Percentiles rank a stretch among this genome's conserved stretches.
phyloP scores from a whole-genome alignment of 2,888 invertebrate genomes.

The Rhingia rostrata region DNA sequence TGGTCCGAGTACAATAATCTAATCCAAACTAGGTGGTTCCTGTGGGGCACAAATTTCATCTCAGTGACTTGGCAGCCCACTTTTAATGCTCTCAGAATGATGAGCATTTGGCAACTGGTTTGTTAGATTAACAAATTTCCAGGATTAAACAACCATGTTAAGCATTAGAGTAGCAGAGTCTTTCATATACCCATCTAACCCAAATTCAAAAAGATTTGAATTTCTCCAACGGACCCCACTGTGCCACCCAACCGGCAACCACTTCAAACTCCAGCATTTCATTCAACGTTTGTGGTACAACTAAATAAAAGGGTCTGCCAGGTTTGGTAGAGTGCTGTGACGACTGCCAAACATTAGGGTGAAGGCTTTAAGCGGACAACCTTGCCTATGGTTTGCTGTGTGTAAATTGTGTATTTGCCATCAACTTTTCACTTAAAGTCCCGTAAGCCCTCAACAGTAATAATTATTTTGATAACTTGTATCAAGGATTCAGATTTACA shows the following conservation, averaged over 20 bases:
- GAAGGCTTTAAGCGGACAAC: slow-evolving; percentile 18
- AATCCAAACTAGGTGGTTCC: no score
- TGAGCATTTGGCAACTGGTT: no score
- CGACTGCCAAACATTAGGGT: not conserved
- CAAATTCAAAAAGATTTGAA: not conserved
- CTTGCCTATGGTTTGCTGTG: slow-evolving; percentile 2
- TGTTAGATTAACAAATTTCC: no score
- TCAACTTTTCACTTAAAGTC: slow-evolving; percentile 70
- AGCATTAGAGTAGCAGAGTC: no score
- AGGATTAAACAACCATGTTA: no score
- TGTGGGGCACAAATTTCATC: no score
- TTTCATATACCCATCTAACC: no score
- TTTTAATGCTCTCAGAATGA: no score
- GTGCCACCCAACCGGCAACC: slow-evolving; percentile 3
- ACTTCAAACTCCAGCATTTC: slow-evolving; percentile 31
- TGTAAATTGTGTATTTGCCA: slow-evolving; percentile 43
- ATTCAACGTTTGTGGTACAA: slow-evolving; percentile 31
- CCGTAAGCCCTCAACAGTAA: slow-evolving; percentile 62
- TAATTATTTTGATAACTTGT: slow-evolving; percentile 73
- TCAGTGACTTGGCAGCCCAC: no score
- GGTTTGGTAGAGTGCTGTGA: not conserved
- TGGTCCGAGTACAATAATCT: no score
- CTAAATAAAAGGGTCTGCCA: slow-evolving; percentile 27
- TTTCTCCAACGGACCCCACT: slow-evolving; percentile 11
- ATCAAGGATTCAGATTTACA: slow-evolving; percentile 69